Evolutionary conservation across 2,113 vertebrate species (phyloP).

Genomic region (Anolis carolinensis): DNA sequence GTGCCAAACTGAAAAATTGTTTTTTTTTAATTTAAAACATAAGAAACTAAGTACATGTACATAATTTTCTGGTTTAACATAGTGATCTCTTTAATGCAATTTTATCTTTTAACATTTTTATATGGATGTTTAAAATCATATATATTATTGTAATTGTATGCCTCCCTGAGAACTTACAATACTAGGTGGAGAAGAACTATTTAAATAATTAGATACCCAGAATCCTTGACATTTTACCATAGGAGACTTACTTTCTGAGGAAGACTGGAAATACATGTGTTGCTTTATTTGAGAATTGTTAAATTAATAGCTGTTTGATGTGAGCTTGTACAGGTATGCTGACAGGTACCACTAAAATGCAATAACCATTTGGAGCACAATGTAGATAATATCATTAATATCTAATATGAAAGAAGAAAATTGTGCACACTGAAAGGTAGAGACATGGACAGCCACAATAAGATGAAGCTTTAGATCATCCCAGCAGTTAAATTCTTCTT

Average conservation of each 20-base stretch:
- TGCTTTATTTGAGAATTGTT: background rate
- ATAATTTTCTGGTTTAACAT: no score
- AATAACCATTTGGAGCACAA: background rate
- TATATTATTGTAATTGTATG: no score
- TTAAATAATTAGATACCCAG: no score
- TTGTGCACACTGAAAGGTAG: background rate
- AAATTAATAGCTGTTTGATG: background rate
- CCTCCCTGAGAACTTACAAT: no score
- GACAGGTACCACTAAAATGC: background rate
- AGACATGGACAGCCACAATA: background rate
- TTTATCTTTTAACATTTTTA: no score
- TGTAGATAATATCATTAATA: background rate
- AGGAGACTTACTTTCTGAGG: background rate
- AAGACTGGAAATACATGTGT: background rate
- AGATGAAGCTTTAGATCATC: background rate
- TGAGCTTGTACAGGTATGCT: background rate
- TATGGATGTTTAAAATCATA: no score
- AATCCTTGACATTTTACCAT: background rate
- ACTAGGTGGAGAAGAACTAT: no score
- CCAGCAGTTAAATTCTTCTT: conserved; percentile 3
- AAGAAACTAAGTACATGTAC: no score
- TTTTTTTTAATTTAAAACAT: no score
- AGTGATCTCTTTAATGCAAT: no score
- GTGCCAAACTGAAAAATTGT: no score
- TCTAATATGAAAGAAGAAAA: conserved; percentile 1